phyloP scores from a whole-genome alignment of 1,140 invertebrate species.

The Drosophila auraria region DNA sequence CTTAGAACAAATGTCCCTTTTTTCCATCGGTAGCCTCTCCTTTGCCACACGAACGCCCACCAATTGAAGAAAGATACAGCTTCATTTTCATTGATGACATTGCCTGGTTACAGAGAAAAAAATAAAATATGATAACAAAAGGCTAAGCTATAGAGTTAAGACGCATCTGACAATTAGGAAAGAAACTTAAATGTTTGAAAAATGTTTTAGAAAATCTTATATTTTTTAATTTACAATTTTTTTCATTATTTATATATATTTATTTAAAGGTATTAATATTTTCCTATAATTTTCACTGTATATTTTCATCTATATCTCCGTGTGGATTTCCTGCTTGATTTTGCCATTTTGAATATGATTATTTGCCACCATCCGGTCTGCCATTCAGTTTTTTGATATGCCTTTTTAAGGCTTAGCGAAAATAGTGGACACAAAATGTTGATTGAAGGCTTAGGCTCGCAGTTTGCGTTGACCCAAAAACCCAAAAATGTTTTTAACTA shows the following conservation, averaged over 20 bases:
- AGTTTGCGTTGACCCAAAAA: slow-evolving; percentile 33
- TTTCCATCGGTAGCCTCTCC: slow-evolving; percentile 4
- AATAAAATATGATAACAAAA: too few relatives aligned
- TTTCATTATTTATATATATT: background rate
- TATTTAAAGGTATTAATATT: background rate
- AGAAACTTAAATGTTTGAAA: too few relatives aligned
- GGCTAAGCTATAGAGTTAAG: too few relatives aligned
- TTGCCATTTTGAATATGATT: slow-evolving; percentile 52
- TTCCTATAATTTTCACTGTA: background rate
- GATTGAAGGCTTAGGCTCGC: slow-evolving; percentile 20
- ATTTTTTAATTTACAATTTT: too few relatives aligned
- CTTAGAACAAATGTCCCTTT: slow-evolving; percentile 71
- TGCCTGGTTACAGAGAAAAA: slow-evolving; percentile 16
- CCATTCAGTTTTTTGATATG: background rate
- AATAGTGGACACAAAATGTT: slow-evolving; percentile 21
- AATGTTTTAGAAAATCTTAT: background rate
- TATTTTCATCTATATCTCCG: background rate
- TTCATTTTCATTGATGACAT: slow-evolving; percentile 69
- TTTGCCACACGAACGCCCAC: slow-evolving; percentile 57
- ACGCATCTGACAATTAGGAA: background rate
- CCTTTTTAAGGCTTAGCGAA: slow-evolving; percentile 13
- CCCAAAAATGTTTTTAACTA: slow-evolving; percentile 26
- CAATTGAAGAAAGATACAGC: slow-evolving; percentile 57
- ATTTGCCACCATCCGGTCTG: slow-evolving; percentile 12
- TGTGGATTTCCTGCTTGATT: slow-evolving; percentile 14